Percentiles rank a stretch among this genome's conserved stretches.
These are phyloP conservation scores for Microtus pennsylvanicus DNA, from an alignment of 2,113 vertebrate species.

Conservation along the genomic window DNA sequence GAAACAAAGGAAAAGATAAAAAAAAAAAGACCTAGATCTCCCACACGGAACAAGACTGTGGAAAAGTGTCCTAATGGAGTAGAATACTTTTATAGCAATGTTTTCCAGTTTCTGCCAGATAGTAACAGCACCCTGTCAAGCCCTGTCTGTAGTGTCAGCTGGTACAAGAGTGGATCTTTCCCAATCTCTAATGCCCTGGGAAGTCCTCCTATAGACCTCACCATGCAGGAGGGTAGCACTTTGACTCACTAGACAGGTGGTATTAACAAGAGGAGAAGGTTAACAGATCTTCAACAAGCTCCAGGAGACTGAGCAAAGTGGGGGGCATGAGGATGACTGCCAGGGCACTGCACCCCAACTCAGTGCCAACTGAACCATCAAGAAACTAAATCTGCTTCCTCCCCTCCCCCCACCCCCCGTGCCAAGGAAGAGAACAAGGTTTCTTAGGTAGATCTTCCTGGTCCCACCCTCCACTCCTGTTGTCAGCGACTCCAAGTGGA, in stretches of 20 bases:
- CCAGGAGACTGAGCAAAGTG: too few species aligned
- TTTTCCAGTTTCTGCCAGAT: not conserved
- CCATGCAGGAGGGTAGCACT: not conserved
- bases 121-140: not conserved
- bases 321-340: not conserved
- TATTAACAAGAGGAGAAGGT: not conserved
- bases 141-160: not conserved
- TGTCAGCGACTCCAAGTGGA: too few species aligned
- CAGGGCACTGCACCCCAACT: accelerated
- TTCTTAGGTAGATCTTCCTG: too few species aligned
- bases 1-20: not conserved
- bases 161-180: not conserved
- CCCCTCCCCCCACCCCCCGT: not conserved
- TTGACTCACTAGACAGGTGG: not conserved
- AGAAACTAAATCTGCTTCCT: not conserved
- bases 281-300: not conserved
- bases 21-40: not conserved
- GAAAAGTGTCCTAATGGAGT: not conserved
- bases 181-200: too few species aligned
- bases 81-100: not conserved
- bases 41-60: not conserved
- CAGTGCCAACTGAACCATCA: not conserved
- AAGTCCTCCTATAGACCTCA: too few species aligned
- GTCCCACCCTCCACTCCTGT: too few species aligned
- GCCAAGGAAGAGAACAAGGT: too few species aligned